A percentile compares a stretch with the other conserved stretches of the same genome.
Conservation (phyloP, 2,797 vertebrate genomes). For the Serranus cabrilla region DNA sequence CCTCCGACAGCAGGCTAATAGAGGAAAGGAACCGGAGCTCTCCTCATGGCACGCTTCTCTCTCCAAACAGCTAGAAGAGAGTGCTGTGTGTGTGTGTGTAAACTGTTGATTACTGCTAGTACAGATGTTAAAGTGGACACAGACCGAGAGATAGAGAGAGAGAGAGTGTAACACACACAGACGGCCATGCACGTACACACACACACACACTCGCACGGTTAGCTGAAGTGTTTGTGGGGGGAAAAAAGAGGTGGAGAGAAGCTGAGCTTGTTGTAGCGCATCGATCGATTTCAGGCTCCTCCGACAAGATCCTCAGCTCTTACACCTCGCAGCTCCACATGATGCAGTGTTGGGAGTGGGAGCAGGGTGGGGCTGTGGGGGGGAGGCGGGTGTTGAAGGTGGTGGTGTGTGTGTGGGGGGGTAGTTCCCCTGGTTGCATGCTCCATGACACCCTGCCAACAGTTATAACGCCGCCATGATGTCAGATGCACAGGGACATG, state of each 20-base stretch:
- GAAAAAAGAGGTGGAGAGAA: slow-evolving; percentile 31
- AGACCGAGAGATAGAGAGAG: slow-evolving; percentile 44
- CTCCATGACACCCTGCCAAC: slow-evolving; percentile 79
- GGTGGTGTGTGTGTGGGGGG: background rate
- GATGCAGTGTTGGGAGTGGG: slow-evolving; percentile 64
- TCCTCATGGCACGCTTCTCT: slow-evolving; percentile 59
- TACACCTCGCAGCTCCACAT: slow-evolving; percentile 75
- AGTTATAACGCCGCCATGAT: slow-evolving; percentile 84
- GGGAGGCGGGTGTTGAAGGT: slow-evolving; percentile 31
- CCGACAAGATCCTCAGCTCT: slow-evolving; percentile 70
- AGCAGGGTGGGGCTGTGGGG: slow-evolving; percentile 17
- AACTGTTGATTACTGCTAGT: slow-evolving; percentile 77
- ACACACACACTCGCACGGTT: slow-evolving; percentile 34
- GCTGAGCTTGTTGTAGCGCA: slow-evolving; percentile 57
- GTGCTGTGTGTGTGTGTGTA: slow-evolving; percentile 55
- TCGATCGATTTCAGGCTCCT: slow-evolving; percentile 81
- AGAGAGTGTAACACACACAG: slow-evolving; percentile 43
- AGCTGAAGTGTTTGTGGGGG: slow-evolving; percentile 37
- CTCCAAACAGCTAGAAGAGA: slow-evolving; percentile 55
- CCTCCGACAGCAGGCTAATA: slow-evolving; percentile 78
- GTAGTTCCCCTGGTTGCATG: slow-evolving; percentile 36
- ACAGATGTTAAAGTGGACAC: slow-evolving; percentile 76
- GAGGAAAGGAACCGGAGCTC: slow-evolving; percentile 67
- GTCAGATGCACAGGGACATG: slow-evolving; percentile 79
- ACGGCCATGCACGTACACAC: slow-evolving; percentile 31